A percentile compares a stretch with the other conserved stretches of the same genome.
phyloP scores from a whole-genome alignment of 2,797 vertebrate genomes.

The Silurus aristotelis region DNA sequence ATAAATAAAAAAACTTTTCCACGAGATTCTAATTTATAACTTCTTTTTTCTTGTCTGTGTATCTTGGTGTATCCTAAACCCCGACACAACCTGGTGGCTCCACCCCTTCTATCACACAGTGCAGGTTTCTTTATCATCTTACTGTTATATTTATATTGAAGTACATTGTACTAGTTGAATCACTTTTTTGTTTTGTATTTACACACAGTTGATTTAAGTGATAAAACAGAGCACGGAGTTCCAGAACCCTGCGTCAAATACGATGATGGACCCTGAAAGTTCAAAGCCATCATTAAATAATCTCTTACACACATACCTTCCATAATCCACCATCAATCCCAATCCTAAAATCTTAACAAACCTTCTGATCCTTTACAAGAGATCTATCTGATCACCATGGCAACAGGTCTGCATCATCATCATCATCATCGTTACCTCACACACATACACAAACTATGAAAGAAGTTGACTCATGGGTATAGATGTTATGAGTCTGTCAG shows the following conservation, averaged over 20 bases:
- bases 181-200: too few species aligned
- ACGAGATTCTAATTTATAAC: too few species aligned
- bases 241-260: background rate
- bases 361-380: background rate
- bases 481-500: background rate
- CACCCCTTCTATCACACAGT: background rate
- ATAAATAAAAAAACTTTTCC: background rate
- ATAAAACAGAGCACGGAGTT: background rate
- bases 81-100: background rate
- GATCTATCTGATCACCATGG: constrained; percentile 6
- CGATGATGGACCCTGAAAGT: background rate
- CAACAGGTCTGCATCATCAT: constrained; percentile 15
- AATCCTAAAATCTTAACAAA: background rate
- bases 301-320: background rate
- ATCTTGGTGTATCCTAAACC: background rate
- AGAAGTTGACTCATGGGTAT: background rate
- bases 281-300: background rate
- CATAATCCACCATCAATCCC: background rate
- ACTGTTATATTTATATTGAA: background rate
- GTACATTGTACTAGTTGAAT: background rate
- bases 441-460: background rate
- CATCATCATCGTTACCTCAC: background rate
- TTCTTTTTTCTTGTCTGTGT: too few species aligned
- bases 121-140: background rate
- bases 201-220: background rate